Percentiles rank a stretch among this genome's conserved stretches.
Evolutionary conservation across 53 echinoderm and acorn worm genomes (phyloP).

Genomic region (Crossaster papposus): DNA sequence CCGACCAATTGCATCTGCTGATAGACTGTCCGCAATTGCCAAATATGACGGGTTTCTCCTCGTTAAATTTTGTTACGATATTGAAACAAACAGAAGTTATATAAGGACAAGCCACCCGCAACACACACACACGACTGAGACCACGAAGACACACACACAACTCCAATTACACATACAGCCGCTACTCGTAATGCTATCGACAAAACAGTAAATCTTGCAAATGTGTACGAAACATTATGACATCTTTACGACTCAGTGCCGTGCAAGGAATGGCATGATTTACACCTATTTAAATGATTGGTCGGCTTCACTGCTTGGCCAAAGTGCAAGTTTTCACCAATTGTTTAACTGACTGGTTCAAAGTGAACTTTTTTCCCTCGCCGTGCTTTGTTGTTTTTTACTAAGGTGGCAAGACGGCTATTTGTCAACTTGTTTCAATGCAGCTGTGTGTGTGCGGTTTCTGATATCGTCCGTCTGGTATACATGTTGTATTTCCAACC

Average conservation of each 20-base stretch:
- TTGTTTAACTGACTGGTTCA: slow-evolving; percentile 26
- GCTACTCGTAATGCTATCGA: slow-evolving; percentile 32
- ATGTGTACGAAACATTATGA: slow-evolving; percentile 60
- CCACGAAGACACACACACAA: background rate
- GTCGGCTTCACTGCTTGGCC: background rate
- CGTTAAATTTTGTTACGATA: background rate
- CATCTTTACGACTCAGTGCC: slow-evolving; percentile 41
- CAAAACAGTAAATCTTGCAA: slow-evolving; percentile 36
- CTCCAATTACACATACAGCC: background rate
- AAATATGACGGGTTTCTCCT: background rate
- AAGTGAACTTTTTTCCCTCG: background rate
- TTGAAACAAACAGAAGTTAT: background rate
- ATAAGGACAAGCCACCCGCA: background rate
- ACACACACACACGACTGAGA: background rate
- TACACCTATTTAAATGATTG: slow-evolving; percentile 55
- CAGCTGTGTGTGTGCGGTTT: background rate
- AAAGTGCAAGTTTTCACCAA: background rate
- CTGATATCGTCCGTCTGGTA: background rate
- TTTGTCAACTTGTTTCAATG: background rate
- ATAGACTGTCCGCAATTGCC: background rate
- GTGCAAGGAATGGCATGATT: slow-evolving; percentile 11
- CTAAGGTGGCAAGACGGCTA: background rate
- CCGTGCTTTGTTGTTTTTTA: slow-evolving; percentile 1
- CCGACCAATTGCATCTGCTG: slow-evolving; percentile 15
- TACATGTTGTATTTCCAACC: background rate